Base-by-base conservation (phyloP, 1,140 invertebrate species). In the Lepidotrigona ventralis region DNA sequence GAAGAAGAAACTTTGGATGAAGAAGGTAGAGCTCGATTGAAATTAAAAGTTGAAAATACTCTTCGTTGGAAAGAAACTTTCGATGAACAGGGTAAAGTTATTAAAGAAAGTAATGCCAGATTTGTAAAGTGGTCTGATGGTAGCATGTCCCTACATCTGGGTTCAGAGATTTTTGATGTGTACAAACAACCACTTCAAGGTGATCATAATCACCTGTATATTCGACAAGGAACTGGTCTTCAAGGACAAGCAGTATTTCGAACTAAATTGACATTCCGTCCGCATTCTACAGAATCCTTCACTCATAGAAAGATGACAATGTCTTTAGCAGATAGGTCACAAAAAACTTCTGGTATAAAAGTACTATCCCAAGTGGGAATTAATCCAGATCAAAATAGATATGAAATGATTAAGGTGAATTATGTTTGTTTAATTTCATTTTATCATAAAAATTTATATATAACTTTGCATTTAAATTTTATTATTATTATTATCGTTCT, bases 231-330 rank as follows among this genome's bases (percentile, higher is more conserved):
- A 58, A 99, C 98, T 0, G 99, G 99, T 96, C 95, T 99, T 5
- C 98, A 99, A 92, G 99, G 99, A 1, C 99, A 99, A 93, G 97
- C 98, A 0, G 98, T 99, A 9, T 99, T 99, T 93, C 95, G 97
- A 69, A 99, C 98, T 2, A 99, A 99, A 93, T 94, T 99, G 0
- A 98, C 98, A 1, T 99, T 99, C 96, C 95, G 99, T 80, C 98
- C 99, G 2, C 98, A 99, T 92, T 99, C 99, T 1, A 99, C 99
- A 0, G 99, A 99, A 90, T 99, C 98, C 4, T 99, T 99, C 93
- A 99, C 99, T 3, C 99, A 99, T 94, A 96, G 98, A 83, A 99
- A 99, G 95, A 99, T 99, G 97, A 99, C 99, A 1, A 95, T 99
- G 93, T 99, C 98, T 0, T 94, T 99, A 70, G 99, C 99, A 9